These are phyloP conservation scores for Sapajus apella DNA, from an alignment of 2,113 vertebrate species.

Conservation along the genomic window DNA sequence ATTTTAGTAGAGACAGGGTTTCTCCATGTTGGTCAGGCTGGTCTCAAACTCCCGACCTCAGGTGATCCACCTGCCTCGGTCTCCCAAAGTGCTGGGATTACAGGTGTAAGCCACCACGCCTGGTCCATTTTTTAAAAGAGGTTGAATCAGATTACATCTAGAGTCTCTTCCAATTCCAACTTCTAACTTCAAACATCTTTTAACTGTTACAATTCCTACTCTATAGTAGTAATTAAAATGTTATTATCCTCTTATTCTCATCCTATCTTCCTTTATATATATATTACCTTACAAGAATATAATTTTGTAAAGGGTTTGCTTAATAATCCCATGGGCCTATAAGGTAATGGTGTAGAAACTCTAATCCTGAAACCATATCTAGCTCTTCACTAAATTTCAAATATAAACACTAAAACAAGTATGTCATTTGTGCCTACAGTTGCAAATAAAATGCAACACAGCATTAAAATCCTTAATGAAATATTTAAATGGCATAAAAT, in stretches of 20 bases:
- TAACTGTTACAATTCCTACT: background rate
- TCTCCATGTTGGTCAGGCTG: too few relatives aligned
- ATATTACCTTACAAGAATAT: slow-evolving; percentile 14
- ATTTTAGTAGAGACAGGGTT: too few relatives aligned
- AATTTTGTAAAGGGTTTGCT: slow-evolving; percentile 25
- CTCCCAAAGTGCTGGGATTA: too few relatives aligned
- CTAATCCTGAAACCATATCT: background rate
- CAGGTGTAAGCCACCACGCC: too few relatives aligned
- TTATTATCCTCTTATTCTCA: background rate
- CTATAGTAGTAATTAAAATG: background rate
- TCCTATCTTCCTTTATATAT: background rate
- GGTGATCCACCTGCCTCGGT: too few relatives aligned
- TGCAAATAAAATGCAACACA: background rate
- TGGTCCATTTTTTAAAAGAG: background rate
- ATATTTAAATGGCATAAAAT: slow-evolving; percentile 44
- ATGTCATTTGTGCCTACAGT: background rate
- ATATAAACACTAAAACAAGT: slow-evolving; percentile 36
- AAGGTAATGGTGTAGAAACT: background rate
- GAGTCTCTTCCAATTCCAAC: slow-evolving; percentile 30
- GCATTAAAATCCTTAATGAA: background rate
- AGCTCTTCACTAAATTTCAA: slow-evolving; percentile 40
- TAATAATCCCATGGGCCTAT: background rate
- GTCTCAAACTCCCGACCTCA: too few relatives aligned
- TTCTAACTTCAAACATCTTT: slow-evolving; percentile 25
- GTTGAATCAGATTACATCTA: background rate